phyloP scores from a whole-genome alignment of 1,140 invertebrate species.

The Meloidogyne floridensis region DNA sequence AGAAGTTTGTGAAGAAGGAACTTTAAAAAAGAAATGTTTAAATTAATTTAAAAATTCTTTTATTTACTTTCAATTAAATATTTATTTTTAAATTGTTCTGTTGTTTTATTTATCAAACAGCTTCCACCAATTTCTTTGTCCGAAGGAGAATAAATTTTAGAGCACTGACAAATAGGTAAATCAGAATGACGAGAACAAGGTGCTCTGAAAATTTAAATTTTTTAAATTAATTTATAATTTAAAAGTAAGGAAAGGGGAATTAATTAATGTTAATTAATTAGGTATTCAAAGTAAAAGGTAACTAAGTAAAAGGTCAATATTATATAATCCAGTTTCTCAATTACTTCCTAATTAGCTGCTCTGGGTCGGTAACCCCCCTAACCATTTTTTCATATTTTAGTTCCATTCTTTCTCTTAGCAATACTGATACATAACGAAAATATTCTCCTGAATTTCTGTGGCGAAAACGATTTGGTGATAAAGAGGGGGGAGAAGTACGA shows the following conservation, averaged over 20 bases:
- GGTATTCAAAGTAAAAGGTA: no score
- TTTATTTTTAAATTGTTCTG: not conserved
- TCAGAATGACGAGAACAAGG: conserved; percentile 13
- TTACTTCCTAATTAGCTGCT: no score
- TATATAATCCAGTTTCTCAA: not conserved
- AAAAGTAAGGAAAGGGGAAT: no score
- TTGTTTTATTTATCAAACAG: not conserved
- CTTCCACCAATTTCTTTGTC: not conserved
- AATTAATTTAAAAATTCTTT: not conserved
- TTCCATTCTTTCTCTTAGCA: no score
- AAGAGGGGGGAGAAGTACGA: no score
- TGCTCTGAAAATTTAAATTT: not conserved
- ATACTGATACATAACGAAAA: no score
- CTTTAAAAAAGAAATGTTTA: not conserved
- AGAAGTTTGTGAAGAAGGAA: not conserved
- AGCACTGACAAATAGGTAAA: conserved; percentile 16
- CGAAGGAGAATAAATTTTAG: not conserved
- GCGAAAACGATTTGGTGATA: no score
- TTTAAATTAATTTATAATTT: conserved; percentile 4
- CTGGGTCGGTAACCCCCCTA: no score
- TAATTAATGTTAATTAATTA: no score
- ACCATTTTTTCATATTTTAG: no score
- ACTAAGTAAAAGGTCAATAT: no score
- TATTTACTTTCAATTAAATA: not conserved
- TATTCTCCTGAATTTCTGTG: no score